Percentiles rank a stretch among this genome's conserved stretches.
Conservation (phyloP, 2,888 invertebrate species). For the Erannis defoliaria region DNA sequence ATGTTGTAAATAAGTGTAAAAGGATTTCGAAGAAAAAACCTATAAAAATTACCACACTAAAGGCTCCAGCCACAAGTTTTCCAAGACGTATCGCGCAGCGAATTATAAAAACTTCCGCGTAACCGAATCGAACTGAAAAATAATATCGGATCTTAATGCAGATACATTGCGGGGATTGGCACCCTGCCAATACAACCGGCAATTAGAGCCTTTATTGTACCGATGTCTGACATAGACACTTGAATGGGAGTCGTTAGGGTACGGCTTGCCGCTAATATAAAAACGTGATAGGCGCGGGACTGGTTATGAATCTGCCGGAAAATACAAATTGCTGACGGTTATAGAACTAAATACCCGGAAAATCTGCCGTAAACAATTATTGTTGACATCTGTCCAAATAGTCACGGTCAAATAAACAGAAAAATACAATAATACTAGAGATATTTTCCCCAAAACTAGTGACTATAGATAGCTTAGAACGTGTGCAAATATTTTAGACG, state of each 20-base stretch:
- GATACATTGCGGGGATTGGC: slow-evolving; percentile 44
- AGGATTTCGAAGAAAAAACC: neutral
- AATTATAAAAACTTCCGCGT: slow-evolving; percentile 14
- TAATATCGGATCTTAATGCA: slow-evolving; percentile 32
- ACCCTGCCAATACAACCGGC: slow-evolving; percentile 43
- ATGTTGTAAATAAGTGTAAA: too few relatives aligned
- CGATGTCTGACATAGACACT: slow-evolving; percentile 39
- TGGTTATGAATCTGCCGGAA: slow-evolving; percentile 5
- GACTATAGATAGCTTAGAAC: too few relatives aligned
- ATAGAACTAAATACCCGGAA: neutral
- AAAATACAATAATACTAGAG: too few relatives aligned
- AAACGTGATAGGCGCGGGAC: slow-evolving; percentile 22
- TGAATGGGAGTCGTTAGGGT: slow-evolving; percentile 35
- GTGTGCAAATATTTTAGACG: too few relatives aligned
- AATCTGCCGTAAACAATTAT: neutral
- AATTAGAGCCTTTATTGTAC: slow-evolving; percentile 46
- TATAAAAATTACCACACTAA: neutral
- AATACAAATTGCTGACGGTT: neutral
- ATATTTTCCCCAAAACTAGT: neutral
- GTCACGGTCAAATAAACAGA: too few relatives aligned
- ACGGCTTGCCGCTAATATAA: slow-evolving; percentile 20
- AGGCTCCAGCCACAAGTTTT: neutral
- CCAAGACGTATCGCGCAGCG: slow-evolving; percentile 8
- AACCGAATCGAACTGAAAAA: slow-evolving; percentile 20
- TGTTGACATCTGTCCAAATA: too few relatives aligned